Conservation (phyloP, 92 coral and sea anemone genomes). For the Heteractis magnifica region DNA sequence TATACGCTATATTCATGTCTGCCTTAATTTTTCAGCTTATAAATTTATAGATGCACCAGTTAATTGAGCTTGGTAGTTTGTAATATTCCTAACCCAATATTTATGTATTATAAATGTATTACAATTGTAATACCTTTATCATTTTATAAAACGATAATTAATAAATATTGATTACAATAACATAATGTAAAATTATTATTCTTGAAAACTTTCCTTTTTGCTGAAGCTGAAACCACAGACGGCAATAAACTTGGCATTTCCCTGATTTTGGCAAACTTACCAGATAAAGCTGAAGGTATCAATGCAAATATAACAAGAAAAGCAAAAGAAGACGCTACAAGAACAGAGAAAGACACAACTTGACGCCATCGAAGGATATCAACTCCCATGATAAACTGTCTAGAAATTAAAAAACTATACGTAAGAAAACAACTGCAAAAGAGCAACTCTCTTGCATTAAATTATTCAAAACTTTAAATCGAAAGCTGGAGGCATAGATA, state of each 20-base stretch:
- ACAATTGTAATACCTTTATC: no score
- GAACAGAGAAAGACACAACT: background rate
- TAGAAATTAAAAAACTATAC: background rate
- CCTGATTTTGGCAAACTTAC: conserved; percentile 12
- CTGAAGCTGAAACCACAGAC: conserved; percentile 1
- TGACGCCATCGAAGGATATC: background rate
- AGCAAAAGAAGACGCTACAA: background rate
- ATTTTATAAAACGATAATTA: no score
- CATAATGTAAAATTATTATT: background rate
- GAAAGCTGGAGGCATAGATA: background rate
- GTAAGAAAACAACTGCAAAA: background rate
- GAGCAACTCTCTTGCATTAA: background rate
- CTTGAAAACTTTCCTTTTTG: background rate
- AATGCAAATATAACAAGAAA: background rate
- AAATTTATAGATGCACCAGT: no score
- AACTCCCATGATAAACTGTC: background rate
- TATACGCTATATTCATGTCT: no score
- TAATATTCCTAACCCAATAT: no score
- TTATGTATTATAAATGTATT: no score
- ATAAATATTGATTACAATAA: background rate
- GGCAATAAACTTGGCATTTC: background rate
- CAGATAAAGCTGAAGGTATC: conserved; percentile 10
- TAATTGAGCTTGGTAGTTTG: no score
- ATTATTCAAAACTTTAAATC: background rate
- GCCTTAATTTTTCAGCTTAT: no score